Conservation (phyloP, 1,140 invertebrate species). For the Drosophila orena region DNA sequence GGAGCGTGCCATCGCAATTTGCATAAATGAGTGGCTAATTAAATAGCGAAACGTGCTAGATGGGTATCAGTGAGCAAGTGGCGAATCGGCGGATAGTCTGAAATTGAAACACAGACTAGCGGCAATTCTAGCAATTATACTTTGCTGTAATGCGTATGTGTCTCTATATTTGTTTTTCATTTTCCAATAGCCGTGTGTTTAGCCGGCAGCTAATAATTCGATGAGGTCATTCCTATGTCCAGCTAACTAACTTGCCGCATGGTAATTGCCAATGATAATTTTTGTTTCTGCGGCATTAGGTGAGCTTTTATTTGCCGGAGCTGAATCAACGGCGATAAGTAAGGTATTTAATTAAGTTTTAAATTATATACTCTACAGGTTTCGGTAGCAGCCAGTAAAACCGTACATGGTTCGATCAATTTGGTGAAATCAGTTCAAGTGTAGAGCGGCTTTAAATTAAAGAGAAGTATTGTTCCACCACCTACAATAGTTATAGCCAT, state of each 20-base stretch:
- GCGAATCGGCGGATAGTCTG: not conserved
- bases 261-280: constrained; percentile 64
- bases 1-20: constrained; percentile 48
- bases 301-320: constrained; percentile 1
- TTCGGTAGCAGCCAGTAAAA: not conserved
- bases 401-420: constrained; percentile 1
- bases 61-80: constrained; percentile 59
- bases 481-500: not conserved
- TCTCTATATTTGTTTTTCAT: constrained; percentile 29
- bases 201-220: constrained; percentile 1
- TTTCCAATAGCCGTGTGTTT: constrained; percentile 10
- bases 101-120: constrained; percentile 10
- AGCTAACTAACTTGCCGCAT: constrained; percentile 46
- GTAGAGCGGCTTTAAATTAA: constrained; percentile 2
- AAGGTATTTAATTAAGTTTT: constrained; percentile 11
- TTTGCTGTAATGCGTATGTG: not conserved
- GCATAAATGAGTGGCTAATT: constrained; percentile 72
- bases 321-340: not conserved
- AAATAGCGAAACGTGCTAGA: constrained; percentile 77
- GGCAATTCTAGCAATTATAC: constrained; percentile 2
- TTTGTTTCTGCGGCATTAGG: constrained; percentile 13
- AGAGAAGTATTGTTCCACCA: constrained; percentile 1
- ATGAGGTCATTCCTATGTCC: constrained; percentile 41
- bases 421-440: not conserved
- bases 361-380: constrained; percentile 9